Base-by-base conservation (phyloP, 1,140 invertebrate species). In the Trachymyrmex septentrionalis region DNA sequence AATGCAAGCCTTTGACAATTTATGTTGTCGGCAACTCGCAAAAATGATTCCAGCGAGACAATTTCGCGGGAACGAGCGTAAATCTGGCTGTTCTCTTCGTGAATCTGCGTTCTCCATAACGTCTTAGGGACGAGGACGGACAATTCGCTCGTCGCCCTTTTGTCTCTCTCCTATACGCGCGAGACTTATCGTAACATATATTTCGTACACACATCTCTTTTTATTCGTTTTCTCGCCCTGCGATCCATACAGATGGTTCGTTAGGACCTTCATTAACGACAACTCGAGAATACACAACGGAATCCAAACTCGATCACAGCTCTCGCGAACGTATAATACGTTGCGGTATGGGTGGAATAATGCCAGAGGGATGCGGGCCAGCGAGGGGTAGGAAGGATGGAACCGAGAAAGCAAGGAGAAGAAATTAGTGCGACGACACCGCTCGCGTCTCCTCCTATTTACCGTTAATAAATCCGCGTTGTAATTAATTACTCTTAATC, bases 241-340 rank as follows among this genome's bases (percentile, higher is more conserved):
- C 75, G 67, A 88, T 66, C 55, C 73, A 55, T 63, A 67, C 21
- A 57, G 57, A 84, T 84, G 59, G 55, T 55, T 85, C 75, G 55
- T 63, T 63, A 73, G 57, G 50, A 57, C 71, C 55, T 81, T 89
- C 71, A 73, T 91, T 85, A 85, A 86, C 82, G 89, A 91, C 88
- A 75, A 89, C 64, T 91, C 81, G 88, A 82, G 77, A 85, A 81
- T 85, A 86, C 75, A 71, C 53, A 91, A 89, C 59, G 76, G 82
- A 91, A 90, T 88, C 87, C 80, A 93, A 92, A 88, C 90, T 85
- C 86, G 89, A 93, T 94, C 93, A 92, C 93, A 94, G 92, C 84
- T 92, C 90, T 90, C 87, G 90, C 89, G 89, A 92, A 93, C 90
- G 89, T 77, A 73, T 90, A 34, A 82, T 59, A 82, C 64, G 64